A percentile compares a stretch with the other conserved stretches of the same genome.
phyloP scores from a whole-genome alignment of 2,888 invertebrate species.

The Aphrophora alni region DNA sequence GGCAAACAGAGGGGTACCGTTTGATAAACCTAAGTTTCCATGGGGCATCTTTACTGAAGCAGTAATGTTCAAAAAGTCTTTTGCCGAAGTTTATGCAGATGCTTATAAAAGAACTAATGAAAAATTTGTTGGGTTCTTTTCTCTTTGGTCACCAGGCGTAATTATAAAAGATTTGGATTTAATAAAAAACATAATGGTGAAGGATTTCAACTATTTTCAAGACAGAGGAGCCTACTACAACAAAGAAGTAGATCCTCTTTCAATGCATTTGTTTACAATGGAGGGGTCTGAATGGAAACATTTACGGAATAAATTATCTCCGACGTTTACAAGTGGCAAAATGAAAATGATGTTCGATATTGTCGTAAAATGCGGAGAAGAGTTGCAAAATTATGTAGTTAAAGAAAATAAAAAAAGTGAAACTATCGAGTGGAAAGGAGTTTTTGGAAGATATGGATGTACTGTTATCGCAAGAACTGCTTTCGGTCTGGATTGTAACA shows the following conservation, averaged over 20 bases:
- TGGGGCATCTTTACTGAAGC: conserved; percentile 61
- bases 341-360: conserved; percentile 60
- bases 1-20: conserved; percentile 64
- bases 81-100: neutral
- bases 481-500: conserved; percentile 63
- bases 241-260: conserved; percentile 32
- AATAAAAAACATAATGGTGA: conserved; percentile 32
- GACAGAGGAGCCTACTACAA: conserved; percentile 37
- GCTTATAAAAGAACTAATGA: conserved; percentile 17
- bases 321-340: conserved; percentile 61
- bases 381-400: conserved; percentile 49
- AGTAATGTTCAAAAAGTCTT: neutral
- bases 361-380: conserved; percentile 53
- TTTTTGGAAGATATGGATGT: conserved; percentile 50
- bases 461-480: conserved; percentile 52
- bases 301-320: conserved; percentile 58
- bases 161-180: conserved; percentile 28
- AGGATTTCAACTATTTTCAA: conserved; percentile 33
- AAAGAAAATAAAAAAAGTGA: conserved; percentile 36
- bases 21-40: conserved; percentile 65
- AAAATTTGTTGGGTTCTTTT: conserved; percentile 24
- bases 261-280: conserved; percentile 45
- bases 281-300: conserved; percentile 59
- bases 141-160: conserved; percentile 20
- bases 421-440: conserved; percentile 49